phyloP scores from a whole-genome alignment of 2,113 vertebrate genomes.

The Aleadryas rufinucha region DNA sequence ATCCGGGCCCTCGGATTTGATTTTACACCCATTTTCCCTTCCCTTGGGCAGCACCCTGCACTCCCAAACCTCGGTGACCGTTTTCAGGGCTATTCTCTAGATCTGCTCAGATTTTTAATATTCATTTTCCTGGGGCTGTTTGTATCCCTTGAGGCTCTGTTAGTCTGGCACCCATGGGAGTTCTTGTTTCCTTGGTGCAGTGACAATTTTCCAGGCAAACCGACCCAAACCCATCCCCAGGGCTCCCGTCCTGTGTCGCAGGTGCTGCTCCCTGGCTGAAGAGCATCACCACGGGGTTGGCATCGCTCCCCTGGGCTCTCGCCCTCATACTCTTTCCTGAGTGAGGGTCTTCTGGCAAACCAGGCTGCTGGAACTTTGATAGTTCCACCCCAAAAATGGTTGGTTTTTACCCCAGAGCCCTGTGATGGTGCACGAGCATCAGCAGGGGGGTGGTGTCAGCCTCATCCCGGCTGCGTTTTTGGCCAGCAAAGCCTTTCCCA shows the following conservation, averaged over 20 bases:
- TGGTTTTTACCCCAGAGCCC: fast-evolving
- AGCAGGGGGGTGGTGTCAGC: fast-evolving
- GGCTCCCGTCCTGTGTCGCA: fast-evolving
- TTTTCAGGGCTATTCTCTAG: neutral
- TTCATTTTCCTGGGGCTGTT: neutral
- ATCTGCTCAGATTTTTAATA: fast-evolving
- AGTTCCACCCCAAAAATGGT: fast-evolving
- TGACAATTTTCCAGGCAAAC: neutral
- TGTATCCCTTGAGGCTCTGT: neutral
- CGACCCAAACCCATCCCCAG: neutral
- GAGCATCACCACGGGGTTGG: neutral
- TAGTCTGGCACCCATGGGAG: neutral
- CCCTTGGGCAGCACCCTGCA: neutral
- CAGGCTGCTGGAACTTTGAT: neutral
- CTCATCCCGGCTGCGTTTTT: fast-evolving
- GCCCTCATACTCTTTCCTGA: neutral
- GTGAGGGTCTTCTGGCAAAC: neutral
- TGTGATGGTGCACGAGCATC: neutral
- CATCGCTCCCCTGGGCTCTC: neutral
- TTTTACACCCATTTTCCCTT: neutral
- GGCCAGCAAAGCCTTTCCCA: fast-evolving
- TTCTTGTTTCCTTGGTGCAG: neutral
- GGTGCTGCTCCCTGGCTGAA: fast-evolving
- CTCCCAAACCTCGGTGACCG: fast-evolving
- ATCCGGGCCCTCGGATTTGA: neutral